Evolutionary conservation across 2,888 invertebrate genomes (phyloP).

Genomic region (Heteropelma amictum): DNA sequence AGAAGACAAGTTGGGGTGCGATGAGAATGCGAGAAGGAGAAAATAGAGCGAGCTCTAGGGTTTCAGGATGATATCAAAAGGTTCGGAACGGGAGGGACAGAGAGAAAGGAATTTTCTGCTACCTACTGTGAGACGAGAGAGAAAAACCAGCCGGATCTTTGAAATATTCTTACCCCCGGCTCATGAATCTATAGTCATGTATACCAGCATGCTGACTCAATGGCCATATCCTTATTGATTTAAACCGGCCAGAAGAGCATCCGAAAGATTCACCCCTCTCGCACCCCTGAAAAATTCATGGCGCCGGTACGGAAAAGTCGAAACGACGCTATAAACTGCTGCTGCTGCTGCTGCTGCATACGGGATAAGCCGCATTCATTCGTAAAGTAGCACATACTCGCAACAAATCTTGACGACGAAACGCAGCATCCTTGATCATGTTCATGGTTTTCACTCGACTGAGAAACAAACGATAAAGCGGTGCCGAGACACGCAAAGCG

Average conservation of each 20-base stretch:
- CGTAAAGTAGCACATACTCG: too few relatives aligned
- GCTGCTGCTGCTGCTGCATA: too few relatives aligned
- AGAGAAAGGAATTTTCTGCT: slow-evolving; percentile 33
- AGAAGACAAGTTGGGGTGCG: slow-evolving; percentile 31
- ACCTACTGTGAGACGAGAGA: slow-evolving; percentile 39
- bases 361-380: too few relatives aligned
- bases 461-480: too few relatives aligned
- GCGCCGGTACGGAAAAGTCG: background rate
- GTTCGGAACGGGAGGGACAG: slow-evolving; percentile 31
- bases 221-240: slow-evolving; percentile 76
- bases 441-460: too few relatives aligned
- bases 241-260: slow-evolving; percentile 66
- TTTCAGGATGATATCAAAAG: slow-evolving; percentile 44
- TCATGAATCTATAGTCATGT: slow-evolving; percentile 37
- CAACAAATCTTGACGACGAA: too few relatives aligned
- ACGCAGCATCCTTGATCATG: too few relatives aligned
- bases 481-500: too few relatives aligned
- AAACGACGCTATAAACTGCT: background rate
- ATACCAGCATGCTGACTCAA: slow-evolving; percentile 55
- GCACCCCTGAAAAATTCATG: slow-evolving; percentile 27
- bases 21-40: slow-evolving; percentile 45
- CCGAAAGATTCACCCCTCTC: slow-evolving; percentile 38
- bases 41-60: slow-evolving; percentile 33
- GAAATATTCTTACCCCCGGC: slow-evolving; percentile 70
- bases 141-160: slow-evolving; percentile 66